Percentiles rank a stretch among this genome's conserved stretches.
phyloP scores from a whole-genome alignment of 2,113 vertebrate genomes.

The Phrynosoma blainvillii region DNA sequence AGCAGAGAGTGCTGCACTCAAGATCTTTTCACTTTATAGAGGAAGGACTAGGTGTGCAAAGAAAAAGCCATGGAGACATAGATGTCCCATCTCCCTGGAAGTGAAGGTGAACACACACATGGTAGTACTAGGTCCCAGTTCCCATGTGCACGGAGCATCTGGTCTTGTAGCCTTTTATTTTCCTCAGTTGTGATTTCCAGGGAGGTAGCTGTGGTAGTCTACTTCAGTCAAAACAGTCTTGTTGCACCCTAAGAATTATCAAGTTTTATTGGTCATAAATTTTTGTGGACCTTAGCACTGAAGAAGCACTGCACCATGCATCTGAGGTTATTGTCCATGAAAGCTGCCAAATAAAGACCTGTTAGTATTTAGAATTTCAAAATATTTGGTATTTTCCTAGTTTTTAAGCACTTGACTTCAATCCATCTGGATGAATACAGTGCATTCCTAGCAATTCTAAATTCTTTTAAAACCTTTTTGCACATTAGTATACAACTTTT shows the following conservation, averaged over 20 bases:
- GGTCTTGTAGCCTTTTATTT: not conserved
- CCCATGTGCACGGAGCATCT: not conserved
- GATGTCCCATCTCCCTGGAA: not conserved
- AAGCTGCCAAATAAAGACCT: too few species aligned
- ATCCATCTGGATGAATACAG: not conserved
- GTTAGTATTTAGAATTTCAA: too few species aligned
- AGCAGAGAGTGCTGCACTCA: not conserved
- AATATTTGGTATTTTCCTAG: not conserved
- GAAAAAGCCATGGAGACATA: not conserved
- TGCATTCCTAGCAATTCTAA: not conserved
- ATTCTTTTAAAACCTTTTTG: not conserved
- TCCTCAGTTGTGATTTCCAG: not conserved
- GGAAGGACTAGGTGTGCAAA: not conserved
- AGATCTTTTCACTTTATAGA: not conserved
- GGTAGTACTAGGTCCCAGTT: not conserved
- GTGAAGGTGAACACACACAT: not conserved
- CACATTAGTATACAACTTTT: not conserved
- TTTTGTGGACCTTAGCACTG: too few species aligned
- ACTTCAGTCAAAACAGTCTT: too few species aligned
- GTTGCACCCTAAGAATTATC: too few species aligned
- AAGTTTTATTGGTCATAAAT: too few species aligned
- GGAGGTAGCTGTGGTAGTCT: too few species aligned
- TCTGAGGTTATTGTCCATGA: too few species aligned
- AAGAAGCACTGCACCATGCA: too few species aligned
- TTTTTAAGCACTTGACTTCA: not conserved